Percentiles rank a stretch among this genome's conserved stretches.
Evolutionary conservation across 2,113 vertebrate species (phyloP).

Genomic region (Myrmophylax atrothorax): DNA sequence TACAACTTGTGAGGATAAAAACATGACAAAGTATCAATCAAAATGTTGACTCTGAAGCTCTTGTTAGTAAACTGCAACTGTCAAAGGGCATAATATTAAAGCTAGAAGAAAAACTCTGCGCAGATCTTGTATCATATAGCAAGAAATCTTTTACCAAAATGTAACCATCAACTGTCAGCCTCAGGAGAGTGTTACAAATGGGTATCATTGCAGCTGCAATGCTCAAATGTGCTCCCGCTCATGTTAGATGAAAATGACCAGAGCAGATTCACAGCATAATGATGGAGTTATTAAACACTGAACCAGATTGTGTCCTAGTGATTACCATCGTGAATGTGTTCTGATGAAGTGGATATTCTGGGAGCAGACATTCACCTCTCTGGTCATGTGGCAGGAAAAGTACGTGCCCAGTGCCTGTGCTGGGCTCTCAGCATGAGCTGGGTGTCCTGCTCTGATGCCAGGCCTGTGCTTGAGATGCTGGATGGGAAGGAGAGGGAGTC

Average conservation of each 20-base stretch:
- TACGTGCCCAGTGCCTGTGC: fast-evolving
- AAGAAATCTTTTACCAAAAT: not conserved
- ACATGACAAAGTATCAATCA: constrained; percentile 7
- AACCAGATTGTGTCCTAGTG: not conserved
- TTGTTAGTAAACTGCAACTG: constrained; percentile 9
- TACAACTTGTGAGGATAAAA: constrained; percentile 12
- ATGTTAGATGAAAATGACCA: not conserved
- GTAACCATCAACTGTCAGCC: not conserved
- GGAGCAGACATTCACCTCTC: not conserved
- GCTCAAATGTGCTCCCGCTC: not conserved
- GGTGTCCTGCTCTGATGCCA: fast-evolving
- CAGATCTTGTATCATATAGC: not conserved
- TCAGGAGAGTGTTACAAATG: not conserved
- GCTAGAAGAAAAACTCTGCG: not conserved
- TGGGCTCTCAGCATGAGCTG: not conserved
- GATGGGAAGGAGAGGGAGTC: not conserved
- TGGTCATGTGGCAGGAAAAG: fast-evolving
- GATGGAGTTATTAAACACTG: not conserved
- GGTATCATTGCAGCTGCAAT: not conserved
- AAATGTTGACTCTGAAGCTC: not conserved
- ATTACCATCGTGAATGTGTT: not conserved
- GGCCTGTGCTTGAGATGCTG: not conserved
- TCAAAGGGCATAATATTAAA: not conserved
- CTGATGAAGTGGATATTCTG: not conserved
- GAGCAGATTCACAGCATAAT: not conserved